A percentile compares a stretch with the other conserved stretches of the same genome.
Evolutionary conservation across 2,888 invertebrate species (phyloP).

Genomic region (Escarpia spicata): DNA sequence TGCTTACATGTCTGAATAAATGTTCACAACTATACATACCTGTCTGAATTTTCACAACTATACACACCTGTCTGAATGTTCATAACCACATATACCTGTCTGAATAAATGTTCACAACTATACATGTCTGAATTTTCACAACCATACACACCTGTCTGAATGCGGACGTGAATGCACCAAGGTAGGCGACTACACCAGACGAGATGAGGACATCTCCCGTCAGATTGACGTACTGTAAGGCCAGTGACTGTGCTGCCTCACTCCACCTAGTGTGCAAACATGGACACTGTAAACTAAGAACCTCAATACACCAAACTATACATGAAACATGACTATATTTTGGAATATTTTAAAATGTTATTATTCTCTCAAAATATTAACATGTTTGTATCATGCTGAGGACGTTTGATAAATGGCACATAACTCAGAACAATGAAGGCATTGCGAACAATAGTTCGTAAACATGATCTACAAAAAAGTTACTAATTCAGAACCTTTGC

Average conservation of each 20-base stretch:
- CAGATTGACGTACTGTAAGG: slow-evolving; percentile 60
- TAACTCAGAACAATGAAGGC: too few relatives aligned
- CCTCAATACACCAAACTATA: background rate
- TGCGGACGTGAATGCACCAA: slow-evolving; percentile 65
- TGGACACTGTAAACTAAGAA: background rate
- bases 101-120: background rate
- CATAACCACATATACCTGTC: background rate
- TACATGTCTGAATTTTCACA: background rate
- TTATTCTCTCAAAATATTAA: background rate
- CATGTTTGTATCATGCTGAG: background rate
- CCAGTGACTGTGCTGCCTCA: slow-evolving; percentile 59
- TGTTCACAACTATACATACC: background rate
- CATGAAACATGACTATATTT: background rate
- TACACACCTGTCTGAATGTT: background rate
- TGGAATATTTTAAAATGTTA: background rate
- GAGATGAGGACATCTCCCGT: slow-evolving; percentile 77
- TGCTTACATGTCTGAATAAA: background rate
- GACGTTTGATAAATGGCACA: too few relatives aligned
- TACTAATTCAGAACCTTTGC: too few relatives aligned
- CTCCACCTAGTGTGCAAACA: slow-evolving; percentile 55
- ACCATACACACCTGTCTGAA: slow-evolving; percentile 58
- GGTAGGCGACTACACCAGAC: slow-evolving; percentile 64
- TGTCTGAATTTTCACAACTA: background rate
- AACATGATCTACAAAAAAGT: too few relatives aligned
- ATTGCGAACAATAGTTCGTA: too few relatives aligned